A percentile compares a stretch with the other conserved stretches of the same genome.
Evolutionary conservation across 2,797 vertebrate genomes (phyloP).

Genomic region (Xiphorhynchus erythropygius): DNA sequence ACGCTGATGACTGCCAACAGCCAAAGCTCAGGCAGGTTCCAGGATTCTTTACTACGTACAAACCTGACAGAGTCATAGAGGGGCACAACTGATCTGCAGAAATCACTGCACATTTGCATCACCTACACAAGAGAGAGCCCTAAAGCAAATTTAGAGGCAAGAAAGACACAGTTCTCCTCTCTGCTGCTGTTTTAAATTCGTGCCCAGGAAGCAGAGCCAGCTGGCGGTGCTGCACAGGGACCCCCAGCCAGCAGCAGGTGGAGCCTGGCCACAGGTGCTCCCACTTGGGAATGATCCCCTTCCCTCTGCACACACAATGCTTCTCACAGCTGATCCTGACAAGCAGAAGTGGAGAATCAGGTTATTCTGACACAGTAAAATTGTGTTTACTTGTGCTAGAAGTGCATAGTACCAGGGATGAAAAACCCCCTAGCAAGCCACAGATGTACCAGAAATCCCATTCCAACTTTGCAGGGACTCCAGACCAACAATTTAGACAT

Average conservation of each 20-base stretch:
- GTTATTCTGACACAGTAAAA: background rate
- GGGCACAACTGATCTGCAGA: background rate
- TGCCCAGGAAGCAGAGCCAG: background rate
- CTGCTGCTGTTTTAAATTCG: background rate
- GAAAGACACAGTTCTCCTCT: background rate
- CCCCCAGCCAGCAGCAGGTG: background rate
- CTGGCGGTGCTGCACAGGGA: background rate
- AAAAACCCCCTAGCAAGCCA: background rate
- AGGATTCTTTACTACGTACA: fast-evolving
- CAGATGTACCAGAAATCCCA: background rate
- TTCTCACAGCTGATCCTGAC: background rate
- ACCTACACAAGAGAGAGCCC: background rate
- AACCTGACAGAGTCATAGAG: no score
- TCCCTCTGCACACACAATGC: fast-evolving
- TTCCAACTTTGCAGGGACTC: background rate
- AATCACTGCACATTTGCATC: background rate
- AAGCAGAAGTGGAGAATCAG: background rate
- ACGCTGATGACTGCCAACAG: background rate
- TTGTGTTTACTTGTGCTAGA: background rate
- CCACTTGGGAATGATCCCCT: fast-evolving
- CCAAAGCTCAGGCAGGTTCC: background rate
- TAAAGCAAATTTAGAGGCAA: background rate
- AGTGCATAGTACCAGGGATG: fast-evolving
- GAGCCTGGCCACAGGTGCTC: background rate
- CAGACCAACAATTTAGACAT: background rate